Evolutionary conservation across 2,888 invertebrate species (phyloP).

Genomic region (Drosophila robusta): DNA sequence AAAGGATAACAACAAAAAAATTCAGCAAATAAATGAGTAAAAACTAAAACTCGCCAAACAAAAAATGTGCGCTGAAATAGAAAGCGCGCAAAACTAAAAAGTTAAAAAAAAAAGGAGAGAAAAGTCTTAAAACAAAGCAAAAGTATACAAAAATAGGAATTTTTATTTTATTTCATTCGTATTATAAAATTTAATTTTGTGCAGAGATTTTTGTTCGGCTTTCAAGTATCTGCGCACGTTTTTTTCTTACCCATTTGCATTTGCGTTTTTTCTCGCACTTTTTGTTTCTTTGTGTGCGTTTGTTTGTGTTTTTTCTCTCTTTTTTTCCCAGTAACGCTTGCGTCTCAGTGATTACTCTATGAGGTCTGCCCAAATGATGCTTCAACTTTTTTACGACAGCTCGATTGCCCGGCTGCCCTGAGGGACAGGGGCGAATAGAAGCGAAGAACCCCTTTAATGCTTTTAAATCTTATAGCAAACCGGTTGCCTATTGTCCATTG

Average conservation of each 20-base stretch:
- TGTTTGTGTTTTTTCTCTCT: conserved; percentile 2
- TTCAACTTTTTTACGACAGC: conserved; percentile 43
- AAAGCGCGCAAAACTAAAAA: conserved; percentile 34
- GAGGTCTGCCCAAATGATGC: conserved; percentile 36
- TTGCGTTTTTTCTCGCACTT: conserved; percentile 14
- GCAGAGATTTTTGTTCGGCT: conserved; percentile 27
- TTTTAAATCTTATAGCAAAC: conserved; percentile 21
- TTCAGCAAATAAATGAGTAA: conserved; percentile 29
- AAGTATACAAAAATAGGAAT: conserved; percentile 29
- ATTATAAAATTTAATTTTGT: conserved; percentile 40
- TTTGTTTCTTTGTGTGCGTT: conserved; percentile 14
- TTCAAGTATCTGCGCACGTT: conserved; percentile 24
- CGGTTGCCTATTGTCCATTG: conserved; percentile 37
- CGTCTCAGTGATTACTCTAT: conserved; percentile 47
- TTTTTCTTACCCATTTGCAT: conserved; percentile 4
- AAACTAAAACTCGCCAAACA: conserved; percentile 38
- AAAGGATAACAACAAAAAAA: conserved; percentile 23
- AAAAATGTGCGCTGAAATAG: conserved; percentile 57
- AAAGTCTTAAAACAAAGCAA: conserved; percentile 27
- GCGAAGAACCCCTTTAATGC: background rate
- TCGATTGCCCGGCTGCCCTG: conserved; percentile 8
- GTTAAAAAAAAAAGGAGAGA: conserved; percentile 9
- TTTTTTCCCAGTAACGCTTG: conserved; percentile 27
- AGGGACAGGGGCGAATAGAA: conserved; percentile 5
- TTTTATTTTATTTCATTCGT: conserved; percentile 34